Evolutionary conservation across 2,113 vertebrate species (phyloP), one percentile per base, ranked within the genome.

Genomic region (Nycticorax nycticorax): DNA sequence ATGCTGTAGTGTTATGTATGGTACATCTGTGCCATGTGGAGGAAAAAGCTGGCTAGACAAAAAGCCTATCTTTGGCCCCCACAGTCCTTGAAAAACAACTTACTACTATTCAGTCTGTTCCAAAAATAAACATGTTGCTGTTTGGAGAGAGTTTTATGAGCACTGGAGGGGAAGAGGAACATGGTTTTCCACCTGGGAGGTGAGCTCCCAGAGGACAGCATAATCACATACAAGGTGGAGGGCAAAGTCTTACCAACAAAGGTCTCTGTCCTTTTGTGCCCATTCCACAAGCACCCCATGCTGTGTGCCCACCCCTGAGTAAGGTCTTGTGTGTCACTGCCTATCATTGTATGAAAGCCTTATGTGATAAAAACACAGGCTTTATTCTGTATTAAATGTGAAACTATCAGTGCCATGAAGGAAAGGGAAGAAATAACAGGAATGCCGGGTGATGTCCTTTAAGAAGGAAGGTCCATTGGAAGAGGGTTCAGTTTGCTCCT

Each of bases 301-400:
- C 12, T 41, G 15, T 3, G 0, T 28, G 12, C 24, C 27, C 1
- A 6, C 8, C 5, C 7, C 33, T 35, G 21, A 5, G 13, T 64
- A 88, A 78, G 33, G 8, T 75, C 26, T 41, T 56, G 2, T 55
- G 17, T 33, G 23, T 33, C 32, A 50, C 32, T 80, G 62, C 4
- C 28, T 26, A 37, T 52, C 18, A 53, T 7, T 24, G 3, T 33
- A 47, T 41, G 53, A 92, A 85, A 92, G 14, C 22, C 8, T n/a
- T 21, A 9, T 5, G 2, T 17, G 7, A 18, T 28, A 22, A 86
- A 57, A 82, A 63, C 3, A 3, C 4, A 59, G 37, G 6, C 2
- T 45, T 28, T 45, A 16, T 52, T 66, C 24, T 37, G 3, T 24
- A 35, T 55, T 69, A 57, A 60, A 81, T 47, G 1, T 71, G 26